Evolutionary conservation across 2,888 invertebrate genomes (phyloP).

Genomic region (Tanytarsus gracilentus): DNA sequence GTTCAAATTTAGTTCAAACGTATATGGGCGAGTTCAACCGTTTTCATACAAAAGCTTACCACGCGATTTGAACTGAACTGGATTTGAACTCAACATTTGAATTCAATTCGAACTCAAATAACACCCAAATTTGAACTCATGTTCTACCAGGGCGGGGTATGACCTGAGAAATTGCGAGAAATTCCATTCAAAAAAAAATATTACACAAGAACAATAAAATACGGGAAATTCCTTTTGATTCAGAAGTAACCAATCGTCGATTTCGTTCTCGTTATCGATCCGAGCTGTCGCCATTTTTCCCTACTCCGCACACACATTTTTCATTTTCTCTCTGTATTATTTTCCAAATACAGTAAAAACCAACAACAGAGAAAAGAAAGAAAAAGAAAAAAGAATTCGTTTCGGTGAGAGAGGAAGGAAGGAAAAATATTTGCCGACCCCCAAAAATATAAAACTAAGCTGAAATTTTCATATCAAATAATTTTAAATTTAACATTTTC

Average conservation of each 20-base stretch:
- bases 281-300: slow-evolving; percentile 26
- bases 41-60: no score
- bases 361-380: not conserved
- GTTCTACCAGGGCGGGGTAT: no score
- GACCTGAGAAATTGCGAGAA: not conserved
- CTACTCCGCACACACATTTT: slow-evolving; percentile 20
- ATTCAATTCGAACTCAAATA: no score
- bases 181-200: not conserved
- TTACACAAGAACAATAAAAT: not conserved
- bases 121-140: no score
- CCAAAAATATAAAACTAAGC: not conserved
- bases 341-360: not conserved
- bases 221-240: not conserved
- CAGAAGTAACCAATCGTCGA: slow-evolving; percentile 23
- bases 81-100: no score
- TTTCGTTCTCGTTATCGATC: slow-evolving; percentile 22
- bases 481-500: not conserved
- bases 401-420: not conserved
- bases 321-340: slow-evolving; percentile 9
- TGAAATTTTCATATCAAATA: not conserved
- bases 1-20: no score
- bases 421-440: not conserved
- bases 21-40: no score
- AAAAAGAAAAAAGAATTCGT: slow-evolving; percentile 1
- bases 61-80: no score